Conservation (phyloP, 2,888 invertebrate genomes). For the Dromius quadrimaculatus region DNA sequence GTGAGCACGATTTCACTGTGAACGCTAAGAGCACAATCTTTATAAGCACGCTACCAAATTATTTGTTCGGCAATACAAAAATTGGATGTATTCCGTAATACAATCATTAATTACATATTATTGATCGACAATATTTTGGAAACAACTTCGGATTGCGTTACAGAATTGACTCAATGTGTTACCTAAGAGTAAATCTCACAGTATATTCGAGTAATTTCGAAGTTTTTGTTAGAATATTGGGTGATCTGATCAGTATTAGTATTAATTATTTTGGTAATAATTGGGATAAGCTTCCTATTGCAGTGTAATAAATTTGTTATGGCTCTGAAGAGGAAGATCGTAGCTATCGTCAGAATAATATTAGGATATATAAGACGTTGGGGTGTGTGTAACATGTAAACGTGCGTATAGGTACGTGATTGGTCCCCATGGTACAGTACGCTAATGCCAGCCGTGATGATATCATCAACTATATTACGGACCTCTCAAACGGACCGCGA, state of each 20-base stretch:
- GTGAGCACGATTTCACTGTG: too few species aligned
- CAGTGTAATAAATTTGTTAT: slow-evolving; percentile 39
- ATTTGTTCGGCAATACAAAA: too few species aligned
- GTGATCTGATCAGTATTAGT: background rate
- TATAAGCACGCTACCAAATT: too few species aligned
- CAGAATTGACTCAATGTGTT: too few species aligned
- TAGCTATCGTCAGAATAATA: slow-evolving; percentile 13
- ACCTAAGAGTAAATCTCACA: too few species aligned
- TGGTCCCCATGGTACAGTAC: slow-evolving; percentile 66
- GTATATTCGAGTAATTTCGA: too few species aligned
- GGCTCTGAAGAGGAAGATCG: slow-evolving; percentile 17
- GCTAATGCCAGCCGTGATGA: slow-evolving; percentile 65
- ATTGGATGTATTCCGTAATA: too few species aligned
- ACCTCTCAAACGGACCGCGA: slow-evolving; percentile 65
- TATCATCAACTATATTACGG: slow-evolving; percentile 67
- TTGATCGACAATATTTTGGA: too few species aligned
- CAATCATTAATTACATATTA: too few species aligned
- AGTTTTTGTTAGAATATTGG: background rate
- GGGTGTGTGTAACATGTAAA: background rate
- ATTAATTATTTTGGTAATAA: background rate
- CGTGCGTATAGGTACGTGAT: slow-evolving; percentile 57
- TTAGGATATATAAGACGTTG: slow-evolving; percentile 8
- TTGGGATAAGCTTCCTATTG: slow-evolving; percentile 30
- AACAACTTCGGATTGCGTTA: too few species aligned
- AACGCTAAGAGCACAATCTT: too few species aligned